Base-by-base conservation (phyloP, 1,140 invertebrate species). In the Copidosoma floridanum region DNA sequence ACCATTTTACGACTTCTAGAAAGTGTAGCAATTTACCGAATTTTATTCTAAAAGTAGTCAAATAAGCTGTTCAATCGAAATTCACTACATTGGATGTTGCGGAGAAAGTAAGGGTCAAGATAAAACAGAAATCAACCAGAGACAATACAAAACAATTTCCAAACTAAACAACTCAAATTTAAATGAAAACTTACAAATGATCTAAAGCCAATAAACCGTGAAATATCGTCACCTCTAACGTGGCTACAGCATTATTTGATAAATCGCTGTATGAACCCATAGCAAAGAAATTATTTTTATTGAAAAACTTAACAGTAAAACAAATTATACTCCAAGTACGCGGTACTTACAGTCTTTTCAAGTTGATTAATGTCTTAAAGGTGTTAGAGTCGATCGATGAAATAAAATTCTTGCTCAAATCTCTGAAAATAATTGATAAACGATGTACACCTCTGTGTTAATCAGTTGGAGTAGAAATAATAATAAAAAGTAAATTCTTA, bases 371-470 rank as follows among this genome's bases (percentile, higher is more conserved):
- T 69, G 86, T 85, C 65, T 81, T 82, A 67, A 91, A 94, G 44
- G 88, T 86, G 73, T 89, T 84, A n/a, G 85, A 81, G 71, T 89
- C 84, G 63, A 95, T 87, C 23, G 82, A 73, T 12, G 81, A 82
- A 72, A 95, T 90, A 64, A 87, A 83, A 74, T 96, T 96, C 69
- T 85, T 84, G 68, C 87, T 90, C 47, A 94, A 80, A 75, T 90
- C 87, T 68, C 88, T 90, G 74, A 37, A 82, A 80, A 32, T 8
- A 32, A 32, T n/a, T n/a, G n/a, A n/a, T n/a, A n/a, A n/a, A n/a
- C n/a, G n/a, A n/a, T n/a, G n/a, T n/a, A n/a, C n/a, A n/a, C n/a
- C n/a, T n/a, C n/a, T n/a, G n/a, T n/a, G n/a, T n/a, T n/a, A n/a
- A n/a, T n/a, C n/a, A n/a, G n/a, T n/a, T n/a, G n/a, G n/a, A n/a